Base-by-base conservation (phyloP, 23 tunicate genomes). In the Trididemnum miniatum region DNA sequence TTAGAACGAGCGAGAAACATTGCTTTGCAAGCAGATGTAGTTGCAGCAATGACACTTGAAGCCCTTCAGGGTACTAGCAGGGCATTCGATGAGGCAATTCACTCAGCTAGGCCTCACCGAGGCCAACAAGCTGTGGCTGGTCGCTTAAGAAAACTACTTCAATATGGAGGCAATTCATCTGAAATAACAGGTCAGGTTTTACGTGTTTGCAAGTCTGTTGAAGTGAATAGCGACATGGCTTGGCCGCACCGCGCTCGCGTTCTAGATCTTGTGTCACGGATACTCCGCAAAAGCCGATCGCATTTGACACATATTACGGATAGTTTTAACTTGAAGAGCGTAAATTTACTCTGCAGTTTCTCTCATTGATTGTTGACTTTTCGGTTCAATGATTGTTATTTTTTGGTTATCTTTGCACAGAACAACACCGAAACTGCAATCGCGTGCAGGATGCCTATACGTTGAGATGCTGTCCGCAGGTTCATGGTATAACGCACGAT, bases 391-490 rank as follows among this genome's bases (percentile, higher is more conserved):
- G n/a, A n/a, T n/a, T n/a, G n/a, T n/a, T n/a, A n/a, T n/a, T n/a
- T n/a, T n/a, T n/a, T n/a, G n/a, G n/a, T n/a, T n/a, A n/a, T n/a
- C n/a, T n/a, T n/a, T n/a, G n/a, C 49, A 12, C 80, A 93, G 98
- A 34, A 49, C 88, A 71, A 64, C 94, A 93, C 81, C 74, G 59
- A 37, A 76, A 86, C 40, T 88, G 89, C 74, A 66, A 73, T 9
- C 84, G 94, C 4, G 98, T 95, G 0, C 96, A 89, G 66, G 99
- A 95, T 63, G 90, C 99, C 31, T 95, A 95, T 89, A 95, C 99
- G n/a, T 52, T 95, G 66, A 87, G 99, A 50, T 95, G 99, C 73
- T 89, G 95, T 62, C 96, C 99, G 0, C 99, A 95, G 85, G 96
- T 95, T 5, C 99, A 95, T 63, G 99, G 99, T 0, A 79, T 95